Evolutionary conservation across 2,888 invertebrate genomes (phyloP).

Genomic region (Scaptodrosophila latifasciaeformis): DNA sequence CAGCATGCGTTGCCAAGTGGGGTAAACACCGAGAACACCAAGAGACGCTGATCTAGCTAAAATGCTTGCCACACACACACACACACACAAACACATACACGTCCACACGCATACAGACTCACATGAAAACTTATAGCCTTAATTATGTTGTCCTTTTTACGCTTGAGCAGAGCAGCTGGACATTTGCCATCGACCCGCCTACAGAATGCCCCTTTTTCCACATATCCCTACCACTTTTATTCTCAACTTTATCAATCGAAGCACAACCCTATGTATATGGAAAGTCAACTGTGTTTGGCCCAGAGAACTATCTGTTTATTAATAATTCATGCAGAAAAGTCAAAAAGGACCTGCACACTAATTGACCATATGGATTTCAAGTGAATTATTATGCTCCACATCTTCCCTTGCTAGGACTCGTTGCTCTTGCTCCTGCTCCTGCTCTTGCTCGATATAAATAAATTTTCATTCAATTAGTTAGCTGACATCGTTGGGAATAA

Average conservation of each 20-base stretch:
- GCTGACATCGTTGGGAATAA: too few relatives aligned
- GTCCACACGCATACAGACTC: neutral
- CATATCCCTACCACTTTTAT: neutral
- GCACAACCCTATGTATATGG: too few relatives aligned
- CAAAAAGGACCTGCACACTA: conserved; percentile 56
- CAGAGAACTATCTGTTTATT: conserved; percentile 46
- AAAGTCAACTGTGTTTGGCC: too few relatives aligned
- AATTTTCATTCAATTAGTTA: conserved; percentile 45
- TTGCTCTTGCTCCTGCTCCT: conserved; percentile 4
- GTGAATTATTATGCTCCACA: conserved; percentile 31
- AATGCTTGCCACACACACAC: conserved; percentile 24
- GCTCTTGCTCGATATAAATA: conserved; percentile 9
- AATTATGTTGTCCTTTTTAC: conserved; percentile 66
- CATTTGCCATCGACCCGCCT: conserved; percentile 3
- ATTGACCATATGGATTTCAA: conserved; percentile 64
- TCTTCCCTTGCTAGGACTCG: neutral
- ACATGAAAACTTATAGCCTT: conserved; percentile 45
- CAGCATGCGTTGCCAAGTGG: too few relatives aligned
- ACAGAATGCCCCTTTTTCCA: neutral
- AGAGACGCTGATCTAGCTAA: conserved; percentile 22
- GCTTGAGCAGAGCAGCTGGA: conserved; percentile 32
- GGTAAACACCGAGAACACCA: too few relatives aligned
- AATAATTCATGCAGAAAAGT: conserved; percentile 62
- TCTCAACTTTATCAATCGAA: too few relatives aligned
- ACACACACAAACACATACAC: too few relatives aligned